Evolutionary conservation across 2,888 invertebrate genomes (phyloP), one percentile per base, ranked within the genome.

Genomic region (Ophion obscuratus): DNA sequence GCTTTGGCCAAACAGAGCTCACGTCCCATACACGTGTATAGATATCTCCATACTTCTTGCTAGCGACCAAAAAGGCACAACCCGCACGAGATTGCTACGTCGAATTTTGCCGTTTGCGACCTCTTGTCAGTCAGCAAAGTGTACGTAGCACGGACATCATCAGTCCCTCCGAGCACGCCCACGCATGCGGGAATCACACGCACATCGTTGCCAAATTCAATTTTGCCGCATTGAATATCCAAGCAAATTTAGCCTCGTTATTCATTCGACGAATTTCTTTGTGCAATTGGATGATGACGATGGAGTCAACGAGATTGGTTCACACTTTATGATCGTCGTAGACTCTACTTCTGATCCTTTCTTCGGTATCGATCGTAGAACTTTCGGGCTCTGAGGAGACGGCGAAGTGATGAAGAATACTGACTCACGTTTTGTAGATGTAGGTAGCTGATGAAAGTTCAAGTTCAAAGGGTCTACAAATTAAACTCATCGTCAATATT

Each of bases 1-100:
- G 87, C 85, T 87, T 87, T 83, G 80, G 87, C 77, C 80, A 83
- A 85, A 87, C 86, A 86, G 86, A 73, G 24, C 62, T 83, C 79
- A 70, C 85, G 44, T 61, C 62, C 73, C 73, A 68, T 74, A 59
- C 40, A 11, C 62, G 64, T 74, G 62, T 64, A 27, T 57, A 57
- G 36, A 27, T 24, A 73, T 40, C 44, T 31, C 20, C 24, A 78
- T 10, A 17, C 17, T 44, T 20, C 9, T 17, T 70, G 31, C 44
- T 68, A 24, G 14, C 31, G 27, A 53, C 31, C 70, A 71, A 79
- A 71, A 71, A 61, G 70, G 79, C 79, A 77, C 36, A 67, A 66
- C 24, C 31, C 17, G 20, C 77, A n/a, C 5, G 14, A 36, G n/a
- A 31, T 78, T 59, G n/a, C 36, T 36, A 5, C 31, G 68, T 61